Evolutionary conservation across 1,140 invertebrate species (phyloP).

Genomic region (Geopemphigus sp.): DNA sequence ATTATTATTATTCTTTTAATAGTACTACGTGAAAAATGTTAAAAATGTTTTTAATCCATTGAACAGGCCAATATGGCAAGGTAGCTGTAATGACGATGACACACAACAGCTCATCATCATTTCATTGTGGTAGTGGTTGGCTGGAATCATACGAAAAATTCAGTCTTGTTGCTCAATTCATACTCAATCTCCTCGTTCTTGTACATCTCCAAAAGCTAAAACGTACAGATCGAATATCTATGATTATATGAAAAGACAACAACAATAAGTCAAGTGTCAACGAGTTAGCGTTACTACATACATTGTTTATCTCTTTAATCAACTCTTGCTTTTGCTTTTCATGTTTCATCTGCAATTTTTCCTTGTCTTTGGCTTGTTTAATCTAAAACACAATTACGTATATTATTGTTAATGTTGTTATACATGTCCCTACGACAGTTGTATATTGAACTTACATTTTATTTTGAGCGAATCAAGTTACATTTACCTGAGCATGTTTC

Average conservation of each 20-base stretch:
- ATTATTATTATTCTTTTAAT: slow-evolving; percentile 3
- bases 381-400: slow-evolving; percentile 61
- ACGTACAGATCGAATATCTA: slow-evolving; percentile 53
- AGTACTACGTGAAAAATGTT: slow-evolving; percentile 29
- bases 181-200: slow-evolving; percentile 92
- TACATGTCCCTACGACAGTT: too few relatives aligned
- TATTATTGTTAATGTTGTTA: neutral
- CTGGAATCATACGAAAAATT: slow-evolving; percentile 78
- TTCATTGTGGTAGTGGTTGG: neutral
- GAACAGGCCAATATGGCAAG: neutral
- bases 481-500: slow-evolving; percentile 63
- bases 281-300: slow-evolving; percentile 58
- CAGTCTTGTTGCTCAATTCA: slow-evolving; percentile 82
- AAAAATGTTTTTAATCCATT: slow-evolving; percentile 11
- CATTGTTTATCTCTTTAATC: slow-evolving; percentile 86
- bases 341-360: slow-evolving; percentile 88
- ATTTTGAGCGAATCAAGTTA: neutral
- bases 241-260: slow-evolving; percentile 32
- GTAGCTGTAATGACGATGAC: neutral
- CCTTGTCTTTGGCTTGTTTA: slow-evolving; percentile 89
- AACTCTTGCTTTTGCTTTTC: slow-evolving; percentile 89
- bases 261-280: slow-evolving; percentile 44
- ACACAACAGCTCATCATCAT: neutral
- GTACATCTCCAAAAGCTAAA: slow-evolving; percentile 89
- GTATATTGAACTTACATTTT: neutral